Evolutionary conservation across 53 echinoderm and acorn worm genomes (phyloP).

Genomic region (Zoroaster sp.): DNA sequence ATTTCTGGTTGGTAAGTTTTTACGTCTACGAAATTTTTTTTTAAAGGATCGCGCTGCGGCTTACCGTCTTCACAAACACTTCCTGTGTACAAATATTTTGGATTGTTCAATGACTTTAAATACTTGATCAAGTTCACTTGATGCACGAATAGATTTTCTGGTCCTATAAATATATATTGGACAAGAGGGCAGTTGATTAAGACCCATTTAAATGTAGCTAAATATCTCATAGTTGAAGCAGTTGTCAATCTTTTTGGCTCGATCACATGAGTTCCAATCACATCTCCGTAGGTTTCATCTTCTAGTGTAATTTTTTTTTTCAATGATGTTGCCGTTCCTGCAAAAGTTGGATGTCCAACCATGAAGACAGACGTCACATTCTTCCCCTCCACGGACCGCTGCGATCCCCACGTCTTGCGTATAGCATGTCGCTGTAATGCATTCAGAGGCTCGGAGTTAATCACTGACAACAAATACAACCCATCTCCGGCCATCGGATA

Average conservation of each 20-base stretch:
- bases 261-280: slow-evolving; percentile 65
- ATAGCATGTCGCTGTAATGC: slow-evolving; percentile 67
- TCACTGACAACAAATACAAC: slow-evolving; percentile 64
- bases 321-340: slow-evolving; percentile 7
- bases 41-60: slow-evolving; percentile 49
- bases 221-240: slow-evolving; percentile 63
- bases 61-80: slow-evolving; percentile 71
- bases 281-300: slow-evolving; percentile 41
- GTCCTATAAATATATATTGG: slow-evolving; percentile 73
- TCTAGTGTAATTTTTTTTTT: slow-evolving; percentile 37
- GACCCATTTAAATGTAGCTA: slow-evolving; percentile 82
- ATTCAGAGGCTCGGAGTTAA: slow-evolving; percentile 69
- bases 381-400: slow-evolving; percentile 15
- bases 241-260: slow-evolving; percentile 54
- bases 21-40: slow-evolving; percentile 68
- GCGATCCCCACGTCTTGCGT: slow-evolving; percentile 65
- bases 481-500: slow-evolving; percentile 44
- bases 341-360: slow-evolving; percentile 23
- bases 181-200: slow-evolving; percentile 65
- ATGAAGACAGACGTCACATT: slow-evolving; percentile 64
- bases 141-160: slow-evolving; percentile 81
- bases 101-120: slow-evolving; percentile 38
- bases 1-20: slow-evolving; percentile 51
- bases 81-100: slow-evolving; percentile 61
- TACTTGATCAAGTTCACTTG: slow-evolving; percentile 56